These are phyloP conservation scores for Papio anubis DNA, from an alignment of 2,113 vertebrate species.

Conservation along the genomic window DNA sequence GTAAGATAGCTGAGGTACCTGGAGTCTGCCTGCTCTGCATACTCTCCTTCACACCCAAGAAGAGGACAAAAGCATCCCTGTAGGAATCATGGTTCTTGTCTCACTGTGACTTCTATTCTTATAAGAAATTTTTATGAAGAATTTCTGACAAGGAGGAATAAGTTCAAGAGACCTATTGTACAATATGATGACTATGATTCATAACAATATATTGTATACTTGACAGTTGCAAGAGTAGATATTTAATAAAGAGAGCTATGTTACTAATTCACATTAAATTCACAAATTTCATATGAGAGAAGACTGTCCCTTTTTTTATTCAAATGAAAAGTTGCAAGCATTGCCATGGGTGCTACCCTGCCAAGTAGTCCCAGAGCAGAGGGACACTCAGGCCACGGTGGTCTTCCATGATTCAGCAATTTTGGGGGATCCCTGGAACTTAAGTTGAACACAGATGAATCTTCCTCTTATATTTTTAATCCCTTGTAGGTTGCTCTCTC, in stretches of 20 bases:
- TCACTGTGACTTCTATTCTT: background rate
- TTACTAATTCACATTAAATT: background rate
- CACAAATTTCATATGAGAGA: background rate
- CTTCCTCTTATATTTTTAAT: background rate
- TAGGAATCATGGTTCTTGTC: background rate
- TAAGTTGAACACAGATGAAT: background rate
- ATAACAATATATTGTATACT: too few species aligned
- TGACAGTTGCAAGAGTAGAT: too few species aligned
- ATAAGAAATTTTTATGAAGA: background rate
- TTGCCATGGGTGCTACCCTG: background rate
- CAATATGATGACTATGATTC: too few species aligned
- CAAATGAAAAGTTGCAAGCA: background rate
- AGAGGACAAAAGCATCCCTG: background rate
- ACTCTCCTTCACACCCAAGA: background rate
- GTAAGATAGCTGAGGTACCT: background rate
- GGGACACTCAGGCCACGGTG: background rate
- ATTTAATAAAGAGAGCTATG: background rate
- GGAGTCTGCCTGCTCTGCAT: too few species aligned
- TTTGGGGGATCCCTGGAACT: background rate
- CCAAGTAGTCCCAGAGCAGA: background rate
- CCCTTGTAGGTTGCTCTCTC: background rate
- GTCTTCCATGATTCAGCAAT: background rate
- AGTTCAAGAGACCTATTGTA: too few species aligned
- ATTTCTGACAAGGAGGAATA: background rate
- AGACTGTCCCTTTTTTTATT: background rate